A percentile compares a stretch with the other conserved stretches of the same genome.
Evolutionary conservation across 2,113 vertebrate species (phyloP).

Genomic region (Lagopus muta): DNA sequence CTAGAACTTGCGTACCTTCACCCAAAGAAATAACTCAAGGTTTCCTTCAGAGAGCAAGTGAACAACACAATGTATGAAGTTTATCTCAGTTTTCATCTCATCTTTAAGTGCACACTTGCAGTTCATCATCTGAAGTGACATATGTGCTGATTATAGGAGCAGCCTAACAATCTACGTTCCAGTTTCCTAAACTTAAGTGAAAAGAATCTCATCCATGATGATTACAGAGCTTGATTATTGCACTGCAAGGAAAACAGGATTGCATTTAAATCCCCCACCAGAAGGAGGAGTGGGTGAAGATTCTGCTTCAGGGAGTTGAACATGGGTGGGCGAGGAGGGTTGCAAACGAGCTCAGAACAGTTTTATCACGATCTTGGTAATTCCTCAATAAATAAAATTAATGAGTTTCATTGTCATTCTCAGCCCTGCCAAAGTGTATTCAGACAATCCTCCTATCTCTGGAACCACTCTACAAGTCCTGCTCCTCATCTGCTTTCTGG

Average conservation of each 20-base stretch:
- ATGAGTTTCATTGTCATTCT: slow-evolving; percentile 23
- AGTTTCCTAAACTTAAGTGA: neutral
- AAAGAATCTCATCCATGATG: neutral
- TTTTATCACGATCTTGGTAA: slow-evolving; percentile 37
- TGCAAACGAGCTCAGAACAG: slow-evolving; percentile 11
- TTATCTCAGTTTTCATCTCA: neutral
- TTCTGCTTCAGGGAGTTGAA: neutral
- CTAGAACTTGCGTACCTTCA: neutral
- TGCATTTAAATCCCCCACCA: neutral
- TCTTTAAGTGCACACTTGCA: rapidly evolving
- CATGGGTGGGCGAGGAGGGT: neutral
- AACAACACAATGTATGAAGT: neutral
- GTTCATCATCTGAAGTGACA: neutral
- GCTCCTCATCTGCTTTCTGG: slow-evolving; percentile 31
- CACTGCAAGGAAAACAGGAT: neutral
- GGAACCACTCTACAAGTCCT: neutral
- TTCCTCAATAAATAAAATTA: slow-evolving; percentile 60
- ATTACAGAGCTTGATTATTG: neutral
- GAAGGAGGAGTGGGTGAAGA: neutral
- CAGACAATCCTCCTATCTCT: slow-evolving; percentile 38
- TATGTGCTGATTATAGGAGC: neutral
- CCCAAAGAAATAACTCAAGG: neutral
- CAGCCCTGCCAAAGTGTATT: neutral
- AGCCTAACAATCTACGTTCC: neutral
- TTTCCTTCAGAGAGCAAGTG: neutral